These are phyloP conservation scores for Drosophila leontia DNA, from an alignment of 1,140 invertebrate species.

Conservation along the genomic window DNA sequence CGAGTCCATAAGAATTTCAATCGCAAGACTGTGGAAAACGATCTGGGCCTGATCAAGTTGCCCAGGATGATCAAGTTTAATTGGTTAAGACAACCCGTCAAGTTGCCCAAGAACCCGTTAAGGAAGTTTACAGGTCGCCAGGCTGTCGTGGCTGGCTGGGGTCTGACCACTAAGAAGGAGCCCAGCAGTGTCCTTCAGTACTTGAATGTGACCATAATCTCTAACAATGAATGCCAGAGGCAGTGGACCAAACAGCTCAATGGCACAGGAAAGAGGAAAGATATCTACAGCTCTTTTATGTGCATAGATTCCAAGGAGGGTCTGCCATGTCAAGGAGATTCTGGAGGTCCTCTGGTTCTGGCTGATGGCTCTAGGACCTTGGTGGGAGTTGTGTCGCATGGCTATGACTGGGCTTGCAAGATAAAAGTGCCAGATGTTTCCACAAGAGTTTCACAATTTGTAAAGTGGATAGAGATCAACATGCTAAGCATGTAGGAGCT, in stretches of 20 bases:
- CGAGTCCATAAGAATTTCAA: constrained; percentile 39
- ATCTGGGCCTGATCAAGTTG: constrained; percentile 47
- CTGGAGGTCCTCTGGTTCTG: constrained; percentile 56
- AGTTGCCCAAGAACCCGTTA: constrained; percentile 17
- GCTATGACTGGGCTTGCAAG: constrained; percentile 43
- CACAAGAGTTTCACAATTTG: constrained; percentile 41
- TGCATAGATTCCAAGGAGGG: constrained; percentile 49
- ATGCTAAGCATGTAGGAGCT: background rate
- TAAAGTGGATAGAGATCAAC: constrained; percentile 43
- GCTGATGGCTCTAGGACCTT: constrained; percentile 41
- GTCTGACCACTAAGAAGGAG: constrained; percentile 15
- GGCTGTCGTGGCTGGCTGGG: constrained; percentile 56
- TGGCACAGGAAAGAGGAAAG: constrained; percentile 9
- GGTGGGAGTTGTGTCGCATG: constrained; percentile 63
- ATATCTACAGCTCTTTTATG: constrained; percentile 33
- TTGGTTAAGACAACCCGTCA: constrained; percentile 17
- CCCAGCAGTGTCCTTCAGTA: constrained; percentile 33
- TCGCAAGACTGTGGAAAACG: constrained; percentile 30
- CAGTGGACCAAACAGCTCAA: constrained; percentile 48
- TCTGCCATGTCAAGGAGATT: constrained; percentile 61
- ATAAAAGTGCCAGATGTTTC: constrained; percentile 49
- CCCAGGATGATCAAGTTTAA: constrained; percentile 27
- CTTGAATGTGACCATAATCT: constrained; percentile 35
- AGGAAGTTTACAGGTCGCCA: background rate
- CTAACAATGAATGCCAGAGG: constrained; percentile 46